A percentile compares a stretch with the other conserved stretches of the same genome.
Conservation (phyloP, 2,888 invertebrate species). For the Pristionchus japonicus region DNA sequence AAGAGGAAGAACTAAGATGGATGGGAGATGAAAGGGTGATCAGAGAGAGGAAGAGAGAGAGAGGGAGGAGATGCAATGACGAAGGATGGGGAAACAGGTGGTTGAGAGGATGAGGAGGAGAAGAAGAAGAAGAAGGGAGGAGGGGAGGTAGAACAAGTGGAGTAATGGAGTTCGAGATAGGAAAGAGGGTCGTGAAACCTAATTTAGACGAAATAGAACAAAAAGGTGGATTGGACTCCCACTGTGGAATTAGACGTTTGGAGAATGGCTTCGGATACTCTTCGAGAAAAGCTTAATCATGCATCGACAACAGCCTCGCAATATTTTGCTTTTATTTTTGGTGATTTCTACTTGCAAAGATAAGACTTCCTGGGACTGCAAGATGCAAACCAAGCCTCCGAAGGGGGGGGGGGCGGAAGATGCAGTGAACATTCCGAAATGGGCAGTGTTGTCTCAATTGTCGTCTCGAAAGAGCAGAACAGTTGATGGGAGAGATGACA, state of each 20-base stretch:
- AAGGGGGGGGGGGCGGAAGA: too few relatives aligned
- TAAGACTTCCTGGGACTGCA: too few relatives aligned
- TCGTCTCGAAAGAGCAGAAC: not conserved
- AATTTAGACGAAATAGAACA: conserved; percentile 1
- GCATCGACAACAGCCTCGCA: too few relatives aligned
- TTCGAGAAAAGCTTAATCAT: not conserved
- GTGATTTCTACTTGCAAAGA: too few relatives aligned
- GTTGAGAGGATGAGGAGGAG: not conserved
- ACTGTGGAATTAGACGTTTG: not conserved
- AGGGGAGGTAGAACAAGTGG: not conserved
- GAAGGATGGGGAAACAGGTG: conserved; percentile 33
- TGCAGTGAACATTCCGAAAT: not conserved
- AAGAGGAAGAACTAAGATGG: conserved; percentile 19
- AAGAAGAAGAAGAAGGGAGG: not conserved
- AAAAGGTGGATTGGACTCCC: not conserved
- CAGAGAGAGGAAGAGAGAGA: not conserved
- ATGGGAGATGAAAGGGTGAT: conserved; percentile 20
- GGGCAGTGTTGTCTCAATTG: not conserved
- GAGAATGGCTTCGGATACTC: not conserved
- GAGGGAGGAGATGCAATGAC: not conserved
- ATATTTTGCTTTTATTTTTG: too few relatives aligned
- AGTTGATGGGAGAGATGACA: conserved; percentile 17
- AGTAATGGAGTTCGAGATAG: conserved; percentile 8
- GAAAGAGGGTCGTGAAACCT: not conserved
- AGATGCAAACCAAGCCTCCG: not conserved